Base-by-base conservation (phyloP, 2,888 invertebrate species). In the Lydus trimaculatus region DNA sequence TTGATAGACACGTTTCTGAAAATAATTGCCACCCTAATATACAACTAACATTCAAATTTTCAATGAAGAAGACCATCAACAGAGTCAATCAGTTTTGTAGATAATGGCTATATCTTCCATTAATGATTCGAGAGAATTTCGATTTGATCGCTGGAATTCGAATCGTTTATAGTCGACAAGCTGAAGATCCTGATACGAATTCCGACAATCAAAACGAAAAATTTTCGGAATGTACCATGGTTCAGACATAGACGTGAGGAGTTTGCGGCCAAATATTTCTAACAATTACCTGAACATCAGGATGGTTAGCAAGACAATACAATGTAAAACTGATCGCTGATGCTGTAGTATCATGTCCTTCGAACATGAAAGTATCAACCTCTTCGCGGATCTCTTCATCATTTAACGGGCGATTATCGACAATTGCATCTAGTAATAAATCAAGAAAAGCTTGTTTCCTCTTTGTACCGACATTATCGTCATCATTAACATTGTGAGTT, bases 361-460 rank as follows among this genome's bases (percentile, higher is more conserved):
- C 91, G 81, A 92, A 92, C 89, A 92, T 90, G 73, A 92, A 92
- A 0, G 92, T 92, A 74, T 91, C 90, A 0, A 91, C 90, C 84
- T 92, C 91, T 80, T 91, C 91, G 66, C 90, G 86, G 31, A 92
- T 87, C 72, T 89, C 89, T 36, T 88, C 79, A 72, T 89, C 88
- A 15, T 87, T 87, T 59, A 92, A 83, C 8, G 87, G 88, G 67
- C 87, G 83, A 0, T 89, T 90, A 73, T 90, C 88, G 9, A 89
- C 86, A 72, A 89, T 89, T 2, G 90, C 87, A 61, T 91, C 85
- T 7, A 92, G 81, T 4, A 93, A 80, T 48, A 91, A 84, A 84
- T 92, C 92, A 77, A 92, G 83, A 76, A 92, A 91, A 0, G 90
- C 90, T 75, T 89, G 87, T 75, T 89, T 89, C 70, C 89, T 90